Base-by-base conservation (phyloP, 2,113 vertebrate species). In the Orthonyx spaldingii region DNA sequence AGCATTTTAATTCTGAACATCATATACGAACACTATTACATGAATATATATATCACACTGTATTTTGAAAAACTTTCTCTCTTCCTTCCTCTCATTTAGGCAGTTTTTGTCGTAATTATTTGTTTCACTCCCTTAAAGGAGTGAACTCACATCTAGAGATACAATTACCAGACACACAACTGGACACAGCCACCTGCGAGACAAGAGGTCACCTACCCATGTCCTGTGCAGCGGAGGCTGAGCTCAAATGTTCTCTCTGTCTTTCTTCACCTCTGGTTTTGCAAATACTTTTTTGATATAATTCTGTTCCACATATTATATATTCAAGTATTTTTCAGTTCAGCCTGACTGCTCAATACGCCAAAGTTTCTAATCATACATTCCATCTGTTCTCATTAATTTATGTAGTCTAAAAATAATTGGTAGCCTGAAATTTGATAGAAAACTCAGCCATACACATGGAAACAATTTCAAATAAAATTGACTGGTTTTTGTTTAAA, bases 371-470 rank as follows among this genome's bases (percentile, higher is more conserved):
- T 93, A 84, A 93, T 77, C 59, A 83, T 60, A 83, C 59, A 53
- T 76, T 64, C 79, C 65, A 91, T 71, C 78, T 90, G 70, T 75
- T 93, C 75, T 71, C 35, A 92, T 79, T 92, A 88, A 79, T 83
- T 65, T 80, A 4, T 33, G 47, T 55, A 42, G 66, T 66, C 68
- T 87, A 91, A 94, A 96, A 96, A 83, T 79, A 89, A 80, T 20
- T 16, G 22, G 16, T 66, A 61, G 35, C 26, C 52, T 85, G 53
- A 84, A 87, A 94, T 82, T 75, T 74, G 82, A 82, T 33, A 74
- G 44, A 64, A 85, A 87, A 65, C 9, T 57, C 65, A 76, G n/a
- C 21, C 33, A 66, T 41, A 82, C 47, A 60, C 35, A 63, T 5
- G 15, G 49, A 75, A 93, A 63, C 3, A 63, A 76, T 37, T 64